phyloP scores from a whole-genome alignment of 2,888 invertebrate genomes.

The Hirtodrosophila trivittata region DNA sequence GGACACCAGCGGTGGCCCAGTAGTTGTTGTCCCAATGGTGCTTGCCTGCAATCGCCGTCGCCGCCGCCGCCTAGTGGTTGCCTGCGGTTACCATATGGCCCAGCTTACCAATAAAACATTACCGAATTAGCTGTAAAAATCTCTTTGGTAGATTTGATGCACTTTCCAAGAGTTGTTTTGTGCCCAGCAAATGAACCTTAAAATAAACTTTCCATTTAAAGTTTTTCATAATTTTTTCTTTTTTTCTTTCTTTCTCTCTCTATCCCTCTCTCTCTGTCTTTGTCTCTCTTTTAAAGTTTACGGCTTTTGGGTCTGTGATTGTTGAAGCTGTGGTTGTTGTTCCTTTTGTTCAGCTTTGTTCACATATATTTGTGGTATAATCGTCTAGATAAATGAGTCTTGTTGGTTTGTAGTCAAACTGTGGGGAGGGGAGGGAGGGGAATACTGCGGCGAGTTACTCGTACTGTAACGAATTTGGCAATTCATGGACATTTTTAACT shows the following conservation, averaged over 20 bases:
- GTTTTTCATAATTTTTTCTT: constrained; percentile 1
- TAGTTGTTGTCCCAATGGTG: constrained; percentile 1
- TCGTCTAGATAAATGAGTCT: neutral
- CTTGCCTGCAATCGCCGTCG: too few species aligned
- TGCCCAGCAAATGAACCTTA: constrained; percentile 55
- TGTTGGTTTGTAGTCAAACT: neutral
- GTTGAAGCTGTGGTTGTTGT: constrained; percentile 1
- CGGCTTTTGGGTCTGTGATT: neutral
- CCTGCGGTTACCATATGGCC: constrained; percentile 40
- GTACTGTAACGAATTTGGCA: too few species aligned
- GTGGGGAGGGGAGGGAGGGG: too few species aligned
- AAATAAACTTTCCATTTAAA: constrained; percentile 62
- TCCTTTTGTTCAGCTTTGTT: neutral
- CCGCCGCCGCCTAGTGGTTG: neutral
- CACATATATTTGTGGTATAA: neutral
- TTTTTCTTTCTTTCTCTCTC: neutral
- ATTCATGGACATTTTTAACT: neutral
- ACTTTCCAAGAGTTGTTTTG: constrained; percentile 45
- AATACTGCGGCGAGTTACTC: too few species aligned
- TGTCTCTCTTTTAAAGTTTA: neutral
- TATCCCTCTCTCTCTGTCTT: neutral
- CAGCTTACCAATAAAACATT: constrained; percentile 60
- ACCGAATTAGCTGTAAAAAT: constrained; percentile 58
- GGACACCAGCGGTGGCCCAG: constrained; percentile 23
- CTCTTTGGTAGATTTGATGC: constrained; percentile 43